phyloP scores from a whole-genome alignment of 2,113 vertebrate species.

The Gallinago media region DNA sequence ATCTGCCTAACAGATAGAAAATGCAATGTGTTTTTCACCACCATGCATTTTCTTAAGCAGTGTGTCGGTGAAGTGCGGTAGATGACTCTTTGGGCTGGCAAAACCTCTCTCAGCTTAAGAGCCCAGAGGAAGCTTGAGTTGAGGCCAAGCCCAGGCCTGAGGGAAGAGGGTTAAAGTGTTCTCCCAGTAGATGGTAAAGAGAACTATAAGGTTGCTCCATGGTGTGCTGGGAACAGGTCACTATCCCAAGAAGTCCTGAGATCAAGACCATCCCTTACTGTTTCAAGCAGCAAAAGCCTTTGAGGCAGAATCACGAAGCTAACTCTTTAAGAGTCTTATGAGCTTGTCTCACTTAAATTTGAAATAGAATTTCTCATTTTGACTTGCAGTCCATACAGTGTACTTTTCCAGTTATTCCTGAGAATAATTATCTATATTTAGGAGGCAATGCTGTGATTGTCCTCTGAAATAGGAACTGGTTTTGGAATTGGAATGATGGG shows the following conservation, averaged over 20 bases:
- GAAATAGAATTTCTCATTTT: not conserved
- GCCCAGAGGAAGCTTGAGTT: not conserved
- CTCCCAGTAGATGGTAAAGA: rapidly evolving
- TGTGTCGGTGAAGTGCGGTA: not conserved
- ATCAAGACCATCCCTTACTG: not conserved
- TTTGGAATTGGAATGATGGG: not conserved
- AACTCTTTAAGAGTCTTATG: not conserved
- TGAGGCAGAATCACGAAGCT: not conserved
- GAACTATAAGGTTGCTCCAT: not conserved
- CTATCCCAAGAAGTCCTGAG: not conserved
- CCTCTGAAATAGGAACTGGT: not conserved
- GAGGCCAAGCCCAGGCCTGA: not conserved
- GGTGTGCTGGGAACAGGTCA: not conserved
- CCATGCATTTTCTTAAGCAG: not conserved
- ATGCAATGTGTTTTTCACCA: not conserved
- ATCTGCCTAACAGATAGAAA: not conserved
- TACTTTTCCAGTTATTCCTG: not conserved
- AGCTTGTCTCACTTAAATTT: not conserved
- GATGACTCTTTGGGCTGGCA: not conserved
- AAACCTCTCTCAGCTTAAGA: not conserved
- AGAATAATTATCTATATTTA: conserved; percentile 21
- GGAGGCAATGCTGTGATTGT: not conserved
- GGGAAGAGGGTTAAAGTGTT: not conserved
- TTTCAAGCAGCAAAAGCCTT: not conserved
- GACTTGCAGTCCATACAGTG: not conserved